Percentiles rank a stretch among this genome's conserved stretches.
Conservation (phyloP, 2,113 vertebrate genomes). For the Ochotona curzoniae region DNA sequence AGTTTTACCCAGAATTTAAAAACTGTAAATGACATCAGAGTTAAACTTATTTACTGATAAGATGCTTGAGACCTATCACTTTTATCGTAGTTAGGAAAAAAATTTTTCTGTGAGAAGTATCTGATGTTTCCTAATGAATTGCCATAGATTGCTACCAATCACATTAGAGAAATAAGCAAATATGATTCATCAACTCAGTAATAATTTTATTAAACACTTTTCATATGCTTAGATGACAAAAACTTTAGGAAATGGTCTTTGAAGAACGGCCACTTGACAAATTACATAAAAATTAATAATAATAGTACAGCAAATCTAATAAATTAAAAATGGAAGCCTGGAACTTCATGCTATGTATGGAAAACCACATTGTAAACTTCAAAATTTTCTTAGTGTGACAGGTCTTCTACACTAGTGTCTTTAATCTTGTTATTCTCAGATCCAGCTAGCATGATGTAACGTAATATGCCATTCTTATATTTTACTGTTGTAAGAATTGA, state of each 20-base stretch:
- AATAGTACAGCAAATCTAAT: constrained; percentile 2
- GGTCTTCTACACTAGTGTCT: neutral
- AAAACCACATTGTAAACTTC: neutral
- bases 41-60: constrained; percentile 9
- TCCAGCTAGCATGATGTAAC: neutral
- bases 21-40: constrained; percentile 1
- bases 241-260: neutral
- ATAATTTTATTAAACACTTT: constrained; percentile 11
- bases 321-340: neutral
- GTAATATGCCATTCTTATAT: neutral
- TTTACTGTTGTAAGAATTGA: neutral
- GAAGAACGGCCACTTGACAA: neutral
- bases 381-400: neutral
- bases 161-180: neutral
- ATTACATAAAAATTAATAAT: neutral
- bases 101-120: neutral
- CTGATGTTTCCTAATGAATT: neutral
- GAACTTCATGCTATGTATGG: neutral
- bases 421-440: neutral
- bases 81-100: neutral
- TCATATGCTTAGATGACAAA: neutral
- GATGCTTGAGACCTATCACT: neutral
- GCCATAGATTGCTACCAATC: neutral
- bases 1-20: neutral
- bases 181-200: neutral